phyloP scores from a whole-genome alignment of 2,888 invertebrate species.

The Agrochola macilenta region DNA sequence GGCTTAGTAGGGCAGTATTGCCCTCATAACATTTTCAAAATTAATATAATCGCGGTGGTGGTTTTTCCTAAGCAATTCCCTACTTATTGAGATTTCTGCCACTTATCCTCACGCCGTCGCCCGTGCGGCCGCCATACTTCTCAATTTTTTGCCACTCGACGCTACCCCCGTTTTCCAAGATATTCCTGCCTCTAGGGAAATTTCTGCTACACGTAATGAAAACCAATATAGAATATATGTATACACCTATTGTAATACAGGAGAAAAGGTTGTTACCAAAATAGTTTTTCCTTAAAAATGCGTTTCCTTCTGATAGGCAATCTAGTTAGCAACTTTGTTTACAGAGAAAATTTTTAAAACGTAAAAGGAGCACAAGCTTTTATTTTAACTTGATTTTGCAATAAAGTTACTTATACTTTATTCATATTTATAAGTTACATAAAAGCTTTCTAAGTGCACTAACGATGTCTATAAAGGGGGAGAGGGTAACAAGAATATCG shows the following conservation, averaged over 20 bases:
- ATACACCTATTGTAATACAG: conserved; percentile 20
- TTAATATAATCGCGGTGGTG: neutral
- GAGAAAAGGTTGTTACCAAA: conserved; percentile 20
- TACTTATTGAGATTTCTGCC: conserved; percentile 35
- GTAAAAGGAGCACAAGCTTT: too few relatives aligned
- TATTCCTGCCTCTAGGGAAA: conserved; percentile 59
- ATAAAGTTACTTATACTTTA: neutral
- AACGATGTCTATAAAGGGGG: neutral
- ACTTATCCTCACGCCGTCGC: conserved; percentile 13
- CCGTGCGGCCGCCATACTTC: neutral
- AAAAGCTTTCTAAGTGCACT: neutral
- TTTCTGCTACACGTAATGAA: conserved; percentile 45
- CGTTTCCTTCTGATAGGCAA: neutral
- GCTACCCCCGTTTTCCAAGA: conserved; percentile 26
- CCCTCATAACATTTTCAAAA: conserved; percentile 7
- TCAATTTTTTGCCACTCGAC: conserved; percentile 48
- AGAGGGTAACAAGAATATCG: neutral
- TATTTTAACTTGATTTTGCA: neutral
- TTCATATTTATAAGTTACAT: neutral
- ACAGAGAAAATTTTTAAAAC: neutral
- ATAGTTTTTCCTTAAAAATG: conserved; percentile 11
- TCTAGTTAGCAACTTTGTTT: neutral
- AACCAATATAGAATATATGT: conserved; percentile 36
- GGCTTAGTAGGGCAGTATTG: too few relatives aligned
- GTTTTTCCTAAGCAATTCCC: conserved; percentile 12